Base-by-base conservation (phyloP, 2,888 invertebrate genomes). In the Craniophora ligustri region DNA sequence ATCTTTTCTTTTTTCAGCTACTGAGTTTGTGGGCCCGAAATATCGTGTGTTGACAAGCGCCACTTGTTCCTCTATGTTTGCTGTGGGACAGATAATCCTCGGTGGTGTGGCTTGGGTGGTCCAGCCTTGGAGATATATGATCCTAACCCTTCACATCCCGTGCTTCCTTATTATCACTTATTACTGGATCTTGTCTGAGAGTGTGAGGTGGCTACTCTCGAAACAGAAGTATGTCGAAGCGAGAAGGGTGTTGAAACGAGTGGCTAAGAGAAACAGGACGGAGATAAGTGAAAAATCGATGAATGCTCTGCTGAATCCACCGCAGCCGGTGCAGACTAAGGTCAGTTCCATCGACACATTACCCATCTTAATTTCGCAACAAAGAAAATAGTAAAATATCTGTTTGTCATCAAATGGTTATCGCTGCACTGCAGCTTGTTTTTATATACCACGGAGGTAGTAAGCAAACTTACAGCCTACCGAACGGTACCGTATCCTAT, bases 1-100 rank as follows among this genome's bases (percentile, higher is more conserved):
- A 32, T 44, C 4, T 39, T 32, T 7, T 30, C 11, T 45, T 28
- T 5, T 19, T 76, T 78, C 79, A 96, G 96, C 95, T 39, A 94
- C 97, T 53, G 97, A 97, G 83, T 87, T 97, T 67, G 96, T 97
- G 2, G 97, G 96, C 0, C 96, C 96, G 0, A 95, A 95, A 42
- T 95, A 95, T 54, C 94, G 97, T 28, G 96, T 97, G 0, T 75
- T 97, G 11, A 95, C 95, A 1, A 95, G 96, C 49, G 95, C 96
- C 2, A 88, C 95, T 8, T 93, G 95, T 6, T 94, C 95, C 2
- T 94, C 95, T 6, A 95, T 96, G 87, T 97, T 96, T 71, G 95
- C 97, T 0, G 72, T 95, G 5, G 97, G 97, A 0, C 96, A 96
- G 86, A 94, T 96, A 16, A 66, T 95, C 0, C 85, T 96, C 2